These are phyloP conservation scores for Numida meleagris DNA, from an alignment of 2,113 vertebrate genomes.

Conservation along the genomic window DNA sequence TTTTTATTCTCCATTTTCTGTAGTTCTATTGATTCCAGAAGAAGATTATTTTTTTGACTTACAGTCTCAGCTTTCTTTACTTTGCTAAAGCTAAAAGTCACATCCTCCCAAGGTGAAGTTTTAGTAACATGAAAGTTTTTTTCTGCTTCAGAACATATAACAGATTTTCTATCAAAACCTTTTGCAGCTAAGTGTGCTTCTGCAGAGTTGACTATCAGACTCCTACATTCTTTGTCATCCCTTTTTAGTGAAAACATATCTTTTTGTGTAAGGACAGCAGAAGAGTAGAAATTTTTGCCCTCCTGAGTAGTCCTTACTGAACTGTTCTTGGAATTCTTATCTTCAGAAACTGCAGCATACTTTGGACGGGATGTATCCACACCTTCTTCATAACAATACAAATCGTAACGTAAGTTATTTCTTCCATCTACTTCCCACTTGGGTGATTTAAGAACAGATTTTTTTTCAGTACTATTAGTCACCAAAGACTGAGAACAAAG, in stretches of 20 bases:
- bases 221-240: not conserved
- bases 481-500: conserved; percentile 52
- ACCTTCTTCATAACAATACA: not conserved
- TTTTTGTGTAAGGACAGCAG: conserved; percentile 21
- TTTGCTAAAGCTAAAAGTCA: not conserved
- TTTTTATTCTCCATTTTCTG: conserved; percentile 43
- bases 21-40: conserved; percentile 24
- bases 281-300: not conserved
- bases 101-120: not conserved
- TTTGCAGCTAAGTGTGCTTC: not conserved
- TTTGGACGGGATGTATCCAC: not conserved
- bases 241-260: not conserved
- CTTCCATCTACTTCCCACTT: not conserved
- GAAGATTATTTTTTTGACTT: not conserved
- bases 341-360: not conserved
- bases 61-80: not conserved
- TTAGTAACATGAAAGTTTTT: not conserved
- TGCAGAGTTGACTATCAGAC: not conserved
- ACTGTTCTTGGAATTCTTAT: not conserved
- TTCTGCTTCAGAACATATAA: not conserved
- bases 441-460: conserved; percentile 18
- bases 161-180: not conserved
- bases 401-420: not conserved
- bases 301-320: not conserved
- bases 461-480: conserved; percentile 17